A percentile compares a stretch with the other conserved stretches of the same genome.
These are phyloP conservation scores for Scaptomyza hsui DNA, from an alignment of 1,140 invertebrate genomes.

Conservation along the genomic window DNA sequence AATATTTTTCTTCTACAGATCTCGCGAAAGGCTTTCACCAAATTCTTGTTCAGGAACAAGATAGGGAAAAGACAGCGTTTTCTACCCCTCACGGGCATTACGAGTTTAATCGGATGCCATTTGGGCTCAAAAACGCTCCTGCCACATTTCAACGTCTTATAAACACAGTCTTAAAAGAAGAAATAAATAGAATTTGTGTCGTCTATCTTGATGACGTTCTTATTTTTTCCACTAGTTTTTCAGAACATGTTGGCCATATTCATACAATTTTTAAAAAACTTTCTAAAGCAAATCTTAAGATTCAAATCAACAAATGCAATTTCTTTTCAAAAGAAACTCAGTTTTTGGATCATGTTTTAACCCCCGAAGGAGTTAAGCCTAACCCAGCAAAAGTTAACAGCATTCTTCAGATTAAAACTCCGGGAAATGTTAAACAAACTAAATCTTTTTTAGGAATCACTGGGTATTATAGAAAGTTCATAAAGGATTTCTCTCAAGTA, in stretches of 20 bases:
- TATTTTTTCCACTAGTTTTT: slow-evolving; percentile 62
- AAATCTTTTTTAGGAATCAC: no score
- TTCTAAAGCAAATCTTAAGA: slow-evolving; percentile 59
- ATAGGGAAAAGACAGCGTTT: slow-evolving; percentile 47
- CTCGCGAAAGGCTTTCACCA: slow-evolving; percentile 84
- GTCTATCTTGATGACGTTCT: slow-evolving; percentile 81
- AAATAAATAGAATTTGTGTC: slow-evolving; percentile 61
- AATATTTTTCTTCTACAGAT: slow-evolving; percentile 49
- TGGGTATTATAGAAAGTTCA: no score
- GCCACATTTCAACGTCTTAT: slow-evolving; percentile 84
- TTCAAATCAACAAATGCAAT: slow-evolving; percentile 66
- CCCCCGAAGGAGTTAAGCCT: slow-evolving; percentile 44
- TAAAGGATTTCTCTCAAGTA: slow-evolving; percentile 50
- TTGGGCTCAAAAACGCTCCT: slow-evolving; percentile 83
- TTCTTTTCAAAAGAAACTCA: slow-evolving; percentile 65
- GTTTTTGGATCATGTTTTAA: slow-evolving; percentile 74
- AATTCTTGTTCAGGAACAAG: slow-evolving; percentile 38
- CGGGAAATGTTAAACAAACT: slow-evolving; percentile 30
- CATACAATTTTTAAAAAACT: slow-evolving; percentile 76
- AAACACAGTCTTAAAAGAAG: slow-evolving; percentile 67
- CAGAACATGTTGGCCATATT: slow-evolving; percentile 67
- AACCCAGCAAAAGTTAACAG: slow-evolving; percentile 50
- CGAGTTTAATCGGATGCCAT: slow-evolving; percentile 71
- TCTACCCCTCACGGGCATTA: slow-evolving; percentile 36
- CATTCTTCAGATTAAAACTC: slow-evolving; percentile 47